Base-by-base conservation (phyloP, 2,113 vertebrate genomes). In the Mandrillus leucophaeus region DNA sequence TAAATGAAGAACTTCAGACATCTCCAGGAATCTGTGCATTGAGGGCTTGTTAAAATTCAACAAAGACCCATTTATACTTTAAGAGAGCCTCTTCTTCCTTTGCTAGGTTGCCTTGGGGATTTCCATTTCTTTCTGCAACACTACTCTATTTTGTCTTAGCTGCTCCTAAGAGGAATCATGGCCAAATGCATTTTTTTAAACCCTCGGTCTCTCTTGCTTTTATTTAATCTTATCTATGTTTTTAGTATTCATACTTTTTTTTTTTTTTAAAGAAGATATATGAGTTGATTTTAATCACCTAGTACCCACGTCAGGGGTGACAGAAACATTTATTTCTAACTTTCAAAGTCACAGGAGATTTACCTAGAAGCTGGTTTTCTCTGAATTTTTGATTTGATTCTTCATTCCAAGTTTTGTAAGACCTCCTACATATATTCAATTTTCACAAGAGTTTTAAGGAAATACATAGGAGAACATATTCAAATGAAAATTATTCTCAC, bases 1-100 rank as follows among this genome's bases (percentile, higher is more conserved):
- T 98, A 98, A 98, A 98, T 97, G 97, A 97, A 98, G 98, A 98
- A 98, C 98, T 97, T 78, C 70, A 94, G 96, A 93, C 92, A 97
- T 97, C 97, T 98, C 98, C 96, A 97, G 97, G 97, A 98, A 97
- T 98, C 97, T 98, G 86, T 79, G 92, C 98, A 98, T 92, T 92
- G 90, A 98, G 93, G 94, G 72, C 98, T 98, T 98, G 98, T 99
- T 98, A 98, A 98, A 98, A 97, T 96, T 92, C 96, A 97, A 97
- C 91, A 97, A 98, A 98, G 93, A 22, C 48, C 95, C 88, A 95
- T 95, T 97, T 95, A 80, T 96, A 93, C 83, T 97, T 92, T 43
- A 92, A 96, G 93, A 95, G 93, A 85, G 72, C 0, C 55, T 96
- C 92, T 94, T 94, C 95, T 87, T 92, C 75, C 92, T 97, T 94